Evolutionary conservation across 2,797 vertebrate species (phyloP), one percentile per base, ranked within the genome.

Genomic region (Glyptemys insculpta): DNA sequence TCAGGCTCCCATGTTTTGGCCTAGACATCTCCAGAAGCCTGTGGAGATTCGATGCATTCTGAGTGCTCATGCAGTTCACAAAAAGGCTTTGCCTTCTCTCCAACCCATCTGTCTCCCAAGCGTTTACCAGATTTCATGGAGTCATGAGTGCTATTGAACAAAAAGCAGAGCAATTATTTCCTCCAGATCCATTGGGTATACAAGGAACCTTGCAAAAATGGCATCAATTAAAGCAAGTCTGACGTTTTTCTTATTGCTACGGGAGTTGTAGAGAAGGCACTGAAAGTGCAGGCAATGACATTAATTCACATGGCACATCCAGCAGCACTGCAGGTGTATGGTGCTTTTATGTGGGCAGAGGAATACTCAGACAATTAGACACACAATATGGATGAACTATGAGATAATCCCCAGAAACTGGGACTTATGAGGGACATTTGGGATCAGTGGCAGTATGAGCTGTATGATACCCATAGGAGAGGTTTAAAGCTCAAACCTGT

Each of bases 261-360:
- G 8, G 0, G 79, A 0, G 0, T 78, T 34, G 49, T 44, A 0
- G 11, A 91, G 79, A 93, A 79, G 50, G 86, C 29, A 88, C 88
- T 92, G 87, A 86, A 1, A 95, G 89, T 6, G 0, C 72, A 89
- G 47, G 91, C 92, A 92, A 84, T 96, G 95, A 93, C 95, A 89
- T 93, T 95, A 95, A 57, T 59, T 65, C 25, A 1, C 2, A 18
- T 83, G 96, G 89, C 81, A 92, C 49, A 76, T 88, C 52, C 93
- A 0, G 0, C 4, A 19, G 65, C 52, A 59, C 0, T 1, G 79
- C 57, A 41, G 80, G n/a, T 80, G 81, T 90, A 74, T 53, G 80
- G 53, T 53, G 59, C 65, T 68, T 65, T 86, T 49, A 29, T 0
- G 41, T 76, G 0, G 90, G 89, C 0, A 0, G 86, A 76, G 84